Evolutionary conservation across 1,140 invertebrate species (phyloP), one percentile per base, ranked within the genome.

Genomic region (Diachasma alloeum): DNA sequence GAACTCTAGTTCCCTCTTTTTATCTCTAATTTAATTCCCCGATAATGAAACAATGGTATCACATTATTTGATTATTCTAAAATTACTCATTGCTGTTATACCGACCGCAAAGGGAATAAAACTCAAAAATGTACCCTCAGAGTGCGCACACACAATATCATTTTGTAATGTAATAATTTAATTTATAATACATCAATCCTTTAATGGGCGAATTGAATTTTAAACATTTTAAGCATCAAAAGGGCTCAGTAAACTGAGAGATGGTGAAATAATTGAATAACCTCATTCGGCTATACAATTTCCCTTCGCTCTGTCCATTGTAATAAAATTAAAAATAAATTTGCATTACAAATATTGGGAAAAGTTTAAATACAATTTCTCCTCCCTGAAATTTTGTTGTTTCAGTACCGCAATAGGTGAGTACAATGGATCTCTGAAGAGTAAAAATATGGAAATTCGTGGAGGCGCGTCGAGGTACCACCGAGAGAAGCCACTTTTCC

Each of bases 371-470:
- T 17, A 69, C 67, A 75, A 69, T 75, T 48, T 69, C 26, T 53
- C 48, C 48, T 19, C 48, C n/a, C 48, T 19, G 36, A 69, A 37
- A 74, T 46, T 74, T 74, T 42, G 48, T 17, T 74, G 72, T 74
- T 74, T 26, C 42, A 17, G 42, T 26, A 26, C 22, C 17, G 39
- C 36, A 37, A 72, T 53, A 46, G 36, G n/a, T 53, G 17, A 37
- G n/a, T 46, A 36, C n/a, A 53, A 22, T 24, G 24, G 59, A 13
- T 63, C 10, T 63, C 24, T 9, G 24, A 63, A 42, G 42, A 74
- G 37, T 53, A 75, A 69, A 53, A 75, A 69, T 68, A 75, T 75
- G 74, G 24, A 75, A 75, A 75, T 75, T 69, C 19, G 46, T 75
- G 74, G 67, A 75, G 68, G 36, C 66, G 17, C 69, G 53, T 37